Base-by-base conservation (phyloP, 2,113 vertebrate species). In the Triplophysa dalaica region DNA sequence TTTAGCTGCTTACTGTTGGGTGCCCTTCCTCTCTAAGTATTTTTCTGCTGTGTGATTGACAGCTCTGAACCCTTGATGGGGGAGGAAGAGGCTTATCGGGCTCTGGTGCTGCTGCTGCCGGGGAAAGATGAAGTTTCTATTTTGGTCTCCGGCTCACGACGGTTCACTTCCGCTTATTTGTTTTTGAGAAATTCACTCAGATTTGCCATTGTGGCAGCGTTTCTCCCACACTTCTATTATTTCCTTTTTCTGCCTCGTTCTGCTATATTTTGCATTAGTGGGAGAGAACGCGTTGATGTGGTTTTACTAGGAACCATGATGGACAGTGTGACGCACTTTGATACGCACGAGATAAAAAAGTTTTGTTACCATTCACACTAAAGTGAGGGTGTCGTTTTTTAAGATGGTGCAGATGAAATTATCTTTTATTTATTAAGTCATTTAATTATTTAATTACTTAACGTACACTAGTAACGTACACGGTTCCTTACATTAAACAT, bases 71-170 rank as follows among this genome's bases (percentile, higher is more conserved):
- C 19, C 54, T 43, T 21, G 41, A 50, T 11, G 69, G 8, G 60
- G 64, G 67, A 72, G 77, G 61, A 72, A 45, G n/a, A 17, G 52
- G 45, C 73, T 82, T 76, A 83, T 78, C 78, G 69, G 80, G 61
- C 75, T 33, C 62, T 19, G 41, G 11, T 81, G 81, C 29, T 22
- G 41, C 29, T 70, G 70, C 73, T 70, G 75, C 65, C 58, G 80
- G 61, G 80, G 68, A 82, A 80, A 86, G 80, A 50, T 60, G 62
- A 78, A 21, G 48, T 78, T 84, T 87, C 79, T 87, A 85, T 87
- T 89, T 90, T 81, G 67, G 80, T 82, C 78, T 12, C 26, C 61
- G 16, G 84, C 81, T 70, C 29, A 24, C 76, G 72, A 70, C 69
- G 82, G 81, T 52, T 65, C 41, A 84, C 64, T 80, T 75, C 24